Evolutionary conservation across 2,113 vertebrate genomes (phyloP).

Genomic region (Dasyprocta punctata): DNA sequence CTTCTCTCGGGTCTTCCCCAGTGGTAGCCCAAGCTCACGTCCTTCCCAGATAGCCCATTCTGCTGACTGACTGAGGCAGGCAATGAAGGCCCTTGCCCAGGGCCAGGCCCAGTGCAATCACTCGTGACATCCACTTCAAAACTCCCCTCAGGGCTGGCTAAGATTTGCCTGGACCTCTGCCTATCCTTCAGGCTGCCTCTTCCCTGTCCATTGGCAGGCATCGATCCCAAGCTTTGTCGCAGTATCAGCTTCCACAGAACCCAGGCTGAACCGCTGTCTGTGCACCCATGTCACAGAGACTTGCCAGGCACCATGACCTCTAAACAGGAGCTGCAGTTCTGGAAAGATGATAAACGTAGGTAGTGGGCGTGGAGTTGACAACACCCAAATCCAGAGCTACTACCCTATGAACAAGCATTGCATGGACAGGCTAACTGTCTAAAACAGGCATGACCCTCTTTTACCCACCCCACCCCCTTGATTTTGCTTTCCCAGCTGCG

Average conservation of each 20-base stretch:
- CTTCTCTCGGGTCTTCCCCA: not conserved
- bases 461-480: not conserved
- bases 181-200: not conserved
- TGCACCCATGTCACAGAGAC: not conserved
- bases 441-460: not conserved
- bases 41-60: not conserved
- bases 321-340: not conserved
- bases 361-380: not conserved
- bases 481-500: not conserved
- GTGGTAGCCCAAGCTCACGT: not conserved
- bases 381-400: not conserved
- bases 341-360: accelerated
- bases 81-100: not conserved
- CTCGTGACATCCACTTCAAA: not conserved
- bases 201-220: not conserved
- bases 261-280: not conserved
- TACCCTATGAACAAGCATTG: accelerated
- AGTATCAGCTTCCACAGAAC: not conserved
- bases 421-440: accelerated
- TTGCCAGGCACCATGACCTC: not conserved
- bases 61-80: not conserved
- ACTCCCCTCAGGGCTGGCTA: not conserved
- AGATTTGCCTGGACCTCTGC: not conserved
- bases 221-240: not conserved
- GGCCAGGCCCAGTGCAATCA: too few species aligned